Evolutionary conservation across 2,797 vertebrate genomes (phyloP).

Genomic region (Borostomias antarcticus): DNA sequence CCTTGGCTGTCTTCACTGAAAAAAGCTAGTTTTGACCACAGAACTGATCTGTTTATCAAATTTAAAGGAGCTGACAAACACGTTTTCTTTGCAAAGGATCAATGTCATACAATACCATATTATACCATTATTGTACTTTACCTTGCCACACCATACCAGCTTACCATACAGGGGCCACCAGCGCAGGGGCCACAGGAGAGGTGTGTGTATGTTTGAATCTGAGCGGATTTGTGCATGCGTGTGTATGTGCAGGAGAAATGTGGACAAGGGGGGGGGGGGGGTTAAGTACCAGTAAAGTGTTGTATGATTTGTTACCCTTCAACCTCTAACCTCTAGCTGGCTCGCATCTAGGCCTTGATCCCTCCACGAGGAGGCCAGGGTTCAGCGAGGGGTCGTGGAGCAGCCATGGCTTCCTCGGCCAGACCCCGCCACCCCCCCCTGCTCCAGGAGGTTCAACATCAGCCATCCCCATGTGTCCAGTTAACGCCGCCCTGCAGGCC

Average conservation of each 20-base stretch:
- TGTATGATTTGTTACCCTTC: conserved; percentile 82
- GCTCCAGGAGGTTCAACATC: conserved; percentile 78
- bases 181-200: background rate
- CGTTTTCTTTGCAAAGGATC: too few species aligned
- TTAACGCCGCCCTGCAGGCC: conserved; percentile 81
- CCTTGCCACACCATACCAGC: conserved; percentile 21
- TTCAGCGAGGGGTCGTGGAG: conserved; percentile 79
- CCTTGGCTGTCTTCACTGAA: too few species aligned
- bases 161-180: background rate
- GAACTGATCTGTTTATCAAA: too few species aligned
- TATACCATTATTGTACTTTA: too few species aligned
- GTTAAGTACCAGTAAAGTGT: conserved; percentile 77
- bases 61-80: too few species aligned
- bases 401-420: conserved; percentile 78
- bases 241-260: conserved; percentile 41
- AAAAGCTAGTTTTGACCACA: too few species aligned
- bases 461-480: conserved; percentile 82
- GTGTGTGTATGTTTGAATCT: background rate
- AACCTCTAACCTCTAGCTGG: conserved; percentile 78
- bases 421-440: too few species aligned
- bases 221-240: background rate
- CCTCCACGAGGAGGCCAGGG: conserved; percentile 71
- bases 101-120: too few species aligned
- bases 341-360: conserved; percentile 75
- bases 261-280: conserved; percentile 63